Evolutionary conservation across 2,888 invertebrate genomes (phyloP).

Genomic region (Acholoe squamosa): DNA sequence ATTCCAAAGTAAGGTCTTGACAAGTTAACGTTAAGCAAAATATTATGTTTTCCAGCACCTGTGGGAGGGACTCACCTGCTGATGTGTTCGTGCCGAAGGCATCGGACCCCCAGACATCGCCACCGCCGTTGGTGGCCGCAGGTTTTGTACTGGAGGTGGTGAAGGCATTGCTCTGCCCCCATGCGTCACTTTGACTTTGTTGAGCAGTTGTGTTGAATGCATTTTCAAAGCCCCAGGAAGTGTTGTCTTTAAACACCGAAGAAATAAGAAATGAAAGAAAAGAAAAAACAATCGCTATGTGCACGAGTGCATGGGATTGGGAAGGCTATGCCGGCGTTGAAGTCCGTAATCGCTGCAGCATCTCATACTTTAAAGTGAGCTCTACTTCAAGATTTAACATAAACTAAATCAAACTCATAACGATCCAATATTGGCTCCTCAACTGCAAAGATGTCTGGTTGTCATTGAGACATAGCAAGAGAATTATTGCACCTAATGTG

Average conservation of each 20-base stretch:
- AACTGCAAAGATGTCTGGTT: no score
- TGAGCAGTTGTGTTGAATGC: constrained; percentile 51
- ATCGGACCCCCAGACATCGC: constrained; percentile 35
- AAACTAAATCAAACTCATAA: background rate
- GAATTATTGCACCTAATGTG: background rate
- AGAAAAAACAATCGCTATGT: constrained; percentile 24
- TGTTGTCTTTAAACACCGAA: constrained; percentile 71
- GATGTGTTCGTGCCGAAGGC: background rate
- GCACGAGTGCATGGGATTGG: background rate
- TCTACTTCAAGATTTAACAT: background rate
- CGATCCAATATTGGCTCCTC: no score
- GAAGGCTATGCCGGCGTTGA: background rate
- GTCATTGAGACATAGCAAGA: background rate
- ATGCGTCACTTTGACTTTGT: constrained; percentile 64
- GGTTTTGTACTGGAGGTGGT: constrained; percentile 58
- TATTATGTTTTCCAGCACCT: no score
- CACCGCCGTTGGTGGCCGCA: constrained; percentile 33
- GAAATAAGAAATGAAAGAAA: constrained; percentile 1
- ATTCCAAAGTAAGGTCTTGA: no score
- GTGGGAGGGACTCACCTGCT: background rate
- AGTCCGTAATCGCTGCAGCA: background rate
- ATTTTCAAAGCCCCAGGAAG: constrained; percentile 71
- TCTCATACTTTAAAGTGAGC: background rate
- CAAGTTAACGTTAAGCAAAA: no score
- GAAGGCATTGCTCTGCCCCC: constrained; percentile 65